Evolutionary conservation across 2,888 invertebrate genomes (phyloP).

Genomic region (Lasius fuliginosus): DNA sequence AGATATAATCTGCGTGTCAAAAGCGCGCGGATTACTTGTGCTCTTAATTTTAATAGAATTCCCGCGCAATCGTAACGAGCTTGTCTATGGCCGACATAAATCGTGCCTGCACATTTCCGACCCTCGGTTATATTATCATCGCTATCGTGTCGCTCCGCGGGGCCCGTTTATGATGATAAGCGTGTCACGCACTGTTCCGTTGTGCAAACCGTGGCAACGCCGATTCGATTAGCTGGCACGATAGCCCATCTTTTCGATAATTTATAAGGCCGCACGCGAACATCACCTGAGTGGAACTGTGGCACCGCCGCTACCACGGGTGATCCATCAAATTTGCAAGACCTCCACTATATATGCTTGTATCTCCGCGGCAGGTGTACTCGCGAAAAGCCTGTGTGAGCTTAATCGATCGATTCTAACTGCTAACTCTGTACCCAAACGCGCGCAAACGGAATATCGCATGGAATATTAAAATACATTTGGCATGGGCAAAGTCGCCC

Average conservation of each 20-base stretch:
- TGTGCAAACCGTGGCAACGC: constrained; percentile 51
- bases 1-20: constrained; percentile 62
- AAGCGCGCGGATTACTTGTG: constrained; percentile 63
- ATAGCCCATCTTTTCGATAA: constrained; percentile 54
- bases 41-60: constrained; percentile 74
- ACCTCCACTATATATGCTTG: constrained; percentile 49
- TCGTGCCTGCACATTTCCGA: constrained; percentile 25
- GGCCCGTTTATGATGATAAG: constrained; percentile 49
- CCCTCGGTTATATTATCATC: constrained; percentile 41
- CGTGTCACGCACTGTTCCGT: constrained; percentile 54
- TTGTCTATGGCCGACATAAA: constrained; percentile 46
- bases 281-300: constrained; percentile 23
- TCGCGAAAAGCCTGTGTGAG: constrained; percentile 62
- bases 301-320: constrained; percentile 6
- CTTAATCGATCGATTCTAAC: constrained; percentile 68
- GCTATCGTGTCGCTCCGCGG: constrained; percentile 32
- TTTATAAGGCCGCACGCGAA: constrained; percentile 55
- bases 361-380: constrained; percentile 53
- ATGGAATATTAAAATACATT: constrained; percentile 57
- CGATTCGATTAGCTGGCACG: constrained; percentile 54
- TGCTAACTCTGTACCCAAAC: constrained; percentile 51
- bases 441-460: constrained; percentile 53
- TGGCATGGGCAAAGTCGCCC: constrained; percentile 9
- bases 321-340: constrained; percentile 65
- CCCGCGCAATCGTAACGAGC: constrained; percentile 56